Conservation (phyloP, 1,140 invertebrate genomes). For the Zaprionus ornatus region DNA sequence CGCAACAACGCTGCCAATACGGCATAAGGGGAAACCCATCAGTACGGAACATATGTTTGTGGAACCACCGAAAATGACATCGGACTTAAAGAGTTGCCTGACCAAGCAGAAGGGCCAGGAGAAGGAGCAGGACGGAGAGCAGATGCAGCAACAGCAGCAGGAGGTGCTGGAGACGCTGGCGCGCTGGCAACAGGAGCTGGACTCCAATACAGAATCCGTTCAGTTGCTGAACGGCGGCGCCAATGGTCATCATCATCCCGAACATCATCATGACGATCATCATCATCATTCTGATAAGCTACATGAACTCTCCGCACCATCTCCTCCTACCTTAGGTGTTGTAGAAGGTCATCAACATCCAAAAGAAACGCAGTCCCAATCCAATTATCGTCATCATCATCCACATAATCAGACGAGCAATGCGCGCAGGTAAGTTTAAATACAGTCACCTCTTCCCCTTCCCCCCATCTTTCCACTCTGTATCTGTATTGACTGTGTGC, state of each 20-base stretch:
- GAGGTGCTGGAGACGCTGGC: constrained; percentile 50
- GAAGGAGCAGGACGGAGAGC: not conserved
- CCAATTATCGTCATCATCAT: constrained; percentile 37
- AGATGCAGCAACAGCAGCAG: not conserved
- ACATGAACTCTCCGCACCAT: constrained; percentile 29
- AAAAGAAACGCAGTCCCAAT: constrained; percentile 20
- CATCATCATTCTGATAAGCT: constrained; percentile 12
- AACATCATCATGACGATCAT: constrained; percentile 30
- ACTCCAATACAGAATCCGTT: constrained; percentile 11
- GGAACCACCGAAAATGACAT: constrained; percentile 43
- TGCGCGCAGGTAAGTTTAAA: constrained; percentile 69
- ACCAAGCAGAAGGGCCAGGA: constrained; percentile 9
- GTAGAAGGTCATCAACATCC: constrained; percentile 25
- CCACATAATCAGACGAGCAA: constrained; percentile 64
- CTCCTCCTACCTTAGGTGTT: constrained; percentile 1
- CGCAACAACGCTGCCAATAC: not conserved
- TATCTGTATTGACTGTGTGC: not conserved
- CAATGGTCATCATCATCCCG: constrained; percentile 55
- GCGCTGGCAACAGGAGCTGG: constrained; percentile 57
- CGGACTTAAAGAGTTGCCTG: constrained; percentile 26
- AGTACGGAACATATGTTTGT: constrained; percentile 47
- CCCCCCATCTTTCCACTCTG: not conserved
- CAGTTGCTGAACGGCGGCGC: constrained; percentile 46
- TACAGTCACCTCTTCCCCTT: not conserved
- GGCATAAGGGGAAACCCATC: constrained; percentile 27